phyloP scores from a whole-genome alignment of 92 coral and sea anemone species.

The Parazoanthus swiftii region DNA sequence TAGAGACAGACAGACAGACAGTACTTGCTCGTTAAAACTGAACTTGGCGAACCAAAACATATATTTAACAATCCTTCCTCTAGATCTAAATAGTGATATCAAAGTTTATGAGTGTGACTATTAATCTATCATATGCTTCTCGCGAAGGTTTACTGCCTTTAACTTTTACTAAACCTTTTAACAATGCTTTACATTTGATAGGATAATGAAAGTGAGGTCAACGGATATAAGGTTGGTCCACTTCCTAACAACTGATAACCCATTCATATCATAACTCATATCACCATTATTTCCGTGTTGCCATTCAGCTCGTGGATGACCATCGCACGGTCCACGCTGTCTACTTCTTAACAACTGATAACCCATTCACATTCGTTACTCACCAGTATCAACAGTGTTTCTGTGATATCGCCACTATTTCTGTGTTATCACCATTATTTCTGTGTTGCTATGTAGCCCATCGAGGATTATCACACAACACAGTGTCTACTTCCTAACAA shows the following conservation, averaged over 20 bases:
- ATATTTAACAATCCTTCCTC: not conserved
- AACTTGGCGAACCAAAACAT: too few species aligned
- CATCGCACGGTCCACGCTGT: not conserved
- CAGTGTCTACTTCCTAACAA: conserved; percentile 19
- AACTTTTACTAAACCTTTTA: not conserved
- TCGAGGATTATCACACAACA: not conserved
- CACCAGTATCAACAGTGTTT: not conserved
- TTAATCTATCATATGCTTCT: not conserved
- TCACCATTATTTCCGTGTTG: not conserved
- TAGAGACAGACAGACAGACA: too few species aligned
- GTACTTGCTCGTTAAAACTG: too few species aligned
- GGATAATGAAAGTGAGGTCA: conserved; percentile 44
- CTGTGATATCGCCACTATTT: too few species aligned
- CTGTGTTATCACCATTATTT: too few species aligned
- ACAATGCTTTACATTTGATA: conserved; percentile 33
- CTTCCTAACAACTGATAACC: conserved; percentile 13
- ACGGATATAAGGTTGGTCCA: conserved; percentile 44
- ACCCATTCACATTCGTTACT: not conserved
- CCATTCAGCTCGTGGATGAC: not conserved
- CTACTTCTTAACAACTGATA: conserved; percentile 11
- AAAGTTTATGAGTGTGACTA: not conserved
- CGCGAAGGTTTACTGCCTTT: not conserved
- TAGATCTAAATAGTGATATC: not conserved
- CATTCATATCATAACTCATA: not conserved
- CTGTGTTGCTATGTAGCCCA: not conserved